A percentile compares a stretch with the other conserved stretches of the same genome.
These are phyloP conservation scores for Tetragonula carbonaria DNA, from an alignment of 2,888 invertebrate genomes.

Conservation along the genomic window DNA sequence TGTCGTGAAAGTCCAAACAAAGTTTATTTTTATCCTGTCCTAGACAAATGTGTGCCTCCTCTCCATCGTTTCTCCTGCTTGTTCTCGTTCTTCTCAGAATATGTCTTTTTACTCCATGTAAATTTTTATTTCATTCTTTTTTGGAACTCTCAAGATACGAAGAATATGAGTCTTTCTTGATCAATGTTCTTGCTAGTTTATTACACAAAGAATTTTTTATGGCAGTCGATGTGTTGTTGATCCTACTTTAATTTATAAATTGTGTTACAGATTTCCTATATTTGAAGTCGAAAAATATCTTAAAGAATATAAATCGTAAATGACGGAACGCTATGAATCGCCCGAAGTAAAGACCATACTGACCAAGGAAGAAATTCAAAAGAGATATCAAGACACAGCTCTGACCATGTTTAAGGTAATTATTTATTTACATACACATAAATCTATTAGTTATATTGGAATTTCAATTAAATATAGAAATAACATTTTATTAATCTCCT, in stretches of 20 bases:
- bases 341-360: conserved; percentile 73
- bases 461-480: conserved; percentile 4
- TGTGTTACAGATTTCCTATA: conserved; percentile 38
- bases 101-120: not conserved
- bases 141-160: not conserved
- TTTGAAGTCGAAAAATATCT: not conserved
- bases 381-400: conserved; percentile 80
- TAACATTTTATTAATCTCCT: conserved; percentile 4
- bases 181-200: not conserved
- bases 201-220: conserved; percentile 6
- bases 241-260: conserved; percentile 15
- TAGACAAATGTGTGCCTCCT: conserved; percentile 52
- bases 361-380: conserved; percentile 77
- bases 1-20: conserved; percentile 72
- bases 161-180: conserved; percentile 11
- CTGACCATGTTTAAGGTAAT: conserved; percentile 81
- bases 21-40: conserved; percentile 78
- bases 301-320: conserved; percentile 64
- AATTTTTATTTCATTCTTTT: conserved; percentile 1
- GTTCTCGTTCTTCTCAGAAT: not conserved
- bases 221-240: conserved; percentile 5
- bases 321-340: conserved; percentile 78
- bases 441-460: not conserved
- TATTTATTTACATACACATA: not conserved
- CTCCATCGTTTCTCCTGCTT: conserved; percentile 18